Conservation (phyloP, 2,888 invertebrate genomes). For the Cryptocephalus primarius region DNA sequence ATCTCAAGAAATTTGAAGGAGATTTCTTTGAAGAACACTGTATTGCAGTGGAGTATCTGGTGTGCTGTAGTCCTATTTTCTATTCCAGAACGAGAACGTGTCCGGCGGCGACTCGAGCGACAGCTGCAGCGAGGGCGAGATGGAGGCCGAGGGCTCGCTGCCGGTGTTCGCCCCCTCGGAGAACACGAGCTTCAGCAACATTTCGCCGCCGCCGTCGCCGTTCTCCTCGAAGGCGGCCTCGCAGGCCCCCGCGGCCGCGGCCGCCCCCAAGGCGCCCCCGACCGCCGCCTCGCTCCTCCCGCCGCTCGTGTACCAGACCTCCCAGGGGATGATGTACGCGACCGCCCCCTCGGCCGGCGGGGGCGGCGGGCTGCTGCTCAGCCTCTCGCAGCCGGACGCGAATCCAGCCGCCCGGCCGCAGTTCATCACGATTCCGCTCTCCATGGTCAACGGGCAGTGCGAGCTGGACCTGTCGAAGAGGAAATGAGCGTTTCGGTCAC, state of each 20-base stretch:
- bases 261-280: conserved; percentile 7
- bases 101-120: conserved; percentile 33
- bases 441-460: conserved; percentile 44
- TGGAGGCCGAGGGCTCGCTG: conserved; percentile 20
- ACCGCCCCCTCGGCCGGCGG: conserved; percentile 36
- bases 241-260: conserved; percentile 7
- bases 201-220: conserved; percentile 20
- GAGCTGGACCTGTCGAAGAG: conserved; percentile 31
- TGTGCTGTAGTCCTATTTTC: too few relatives aligned
- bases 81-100: conserved; percentile 36
- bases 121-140: conserved; percentile 34
- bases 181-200: conserved; percentile 15
- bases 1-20: too few relatives aligned
- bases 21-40: too few relatives aligned
- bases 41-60: too few relatives aligned
- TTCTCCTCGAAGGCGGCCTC: conserved; percentile 7
- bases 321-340: conserved; percentile 40
- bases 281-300: conserved; percentile 22
- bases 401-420: conserved; percentile 40
- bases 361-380: conserved; percentile 37
- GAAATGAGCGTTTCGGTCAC: conserved; percentile 13
- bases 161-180: conserved; percentile 15
- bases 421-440: conserved; percentile 61
- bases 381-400: conserved; percentile 31
- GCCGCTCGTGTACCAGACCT: conserved; percentile 36